Evolutionary conservation across 2,888 invertebrate genomes (phyloP), one percentile per base, ranked within the genome.

Genomic region (Metopia argyrocephala): DNA sequence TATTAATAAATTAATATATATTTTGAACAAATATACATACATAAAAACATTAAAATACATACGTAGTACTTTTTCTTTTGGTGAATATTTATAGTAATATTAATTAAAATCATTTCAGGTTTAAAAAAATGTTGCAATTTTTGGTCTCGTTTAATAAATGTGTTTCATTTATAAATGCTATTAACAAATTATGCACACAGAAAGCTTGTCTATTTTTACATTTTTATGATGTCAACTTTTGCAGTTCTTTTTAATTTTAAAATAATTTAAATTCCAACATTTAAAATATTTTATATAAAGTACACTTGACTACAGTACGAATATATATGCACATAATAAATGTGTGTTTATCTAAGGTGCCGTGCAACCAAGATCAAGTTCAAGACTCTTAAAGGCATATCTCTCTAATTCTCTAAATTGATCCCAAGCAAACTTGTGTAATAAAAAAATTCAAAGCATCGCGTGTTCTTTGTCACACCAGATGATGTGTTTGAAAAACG

Each of bases 321-420:
- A 38, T 59, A 50, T 52, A 15, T 62, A 28, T 50, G 25, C 28
- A n/a, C n/a, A n/a, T n/a, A n/a, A n/a, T n/a, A n/a, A n/a, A n/a
- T n/a, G 50, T 68, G 38, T 20, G 31, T 21, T 45, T 46, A 20
- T 27, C 52, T 45, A n/a, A 46, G 20, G 46, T 66, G 52, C 59
- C 65, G 48, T 68, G 54, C n/a, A n/a, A 79, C 76, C 89, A 89
- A 88, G 88, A 88, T 88, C 89, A 89, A 88, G 89, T 88, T 89
- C 89, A 87, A 74, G 86, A 86, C 57, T 38, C 81, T 78, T 76
- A 54, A 82, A 81, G 81, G 78, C 81, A 81, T 6, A 70, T 75
- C 70, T 70, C 61, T 80, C 18, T 73, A 46, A 64, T 48, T 80
- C 18, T 74, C 70, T 78, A 76, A 65, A 76, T 73, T 69, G 54